Base-by-base conservation (phyloP, 2,888 invertebrate genomes). In the Eretmocerus hayati region DNA sequence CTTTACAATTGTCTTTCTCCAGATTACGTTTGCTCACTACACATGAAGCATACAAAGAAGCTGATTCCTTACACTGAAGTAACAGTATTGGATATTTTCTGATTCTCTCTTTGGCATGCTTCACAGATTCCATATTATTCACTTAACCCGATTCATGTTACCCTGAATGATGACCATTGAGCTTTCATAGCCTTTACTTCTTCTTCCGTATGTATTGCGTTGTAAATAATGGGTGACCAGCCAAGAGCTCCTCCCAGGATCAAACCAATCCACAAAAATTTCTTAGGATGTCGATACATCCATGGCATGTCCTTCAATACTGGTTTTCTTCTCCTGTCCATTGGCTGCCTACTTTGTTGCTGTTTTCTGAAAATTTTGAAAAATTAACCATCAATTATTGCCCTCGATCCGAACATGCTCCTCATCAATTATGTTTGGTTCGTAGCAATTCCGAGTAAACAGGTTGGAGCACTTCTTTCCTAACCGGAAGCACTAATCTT, bases 111-210 rank as follows among this genome's bases (percentile, higher is more conserved):
- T 78, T 83, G 1, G 90, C 89, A 68, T 79, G 85, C 48, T 76
- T 77, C n/a, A 90, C 85, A 20, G 88, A 79, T 72, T 90, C 90
- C 90, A 90, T 90, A 59, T 22, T 58, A 35, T 36, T n/a, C n/a
- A n/a, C n/a, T n/a, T n/a, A n/a, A n/a, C n/a, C n/a, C n/a, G n/a
- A n/a, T n/a, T n/a, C n/a, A n/a, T n/a, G n/a, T n/a, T n/a, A n/a
- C n/a, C 16, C 52, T 50, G 50, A 43, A 46, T 55, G 49, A 56
- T 31, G 11, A 43, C 40, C 42, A 46, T 18, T 41, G 20, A 41
- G 46, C n/a, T 8, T 9, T 53, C 1, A 45, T 11, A 1, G 5
- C 15, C 9, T 37, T 37, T 2, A 39, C 11, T 11, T 45, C 40
- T 19, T 50, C 45, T 18, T 36, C 36, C n/a, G 22, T 9, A 5